These are phyloP conservation scores for Campoplex capitator DNA, from an alignment of 2,888 invertebrate genomes.

Conservation along the genomic window DNA sequence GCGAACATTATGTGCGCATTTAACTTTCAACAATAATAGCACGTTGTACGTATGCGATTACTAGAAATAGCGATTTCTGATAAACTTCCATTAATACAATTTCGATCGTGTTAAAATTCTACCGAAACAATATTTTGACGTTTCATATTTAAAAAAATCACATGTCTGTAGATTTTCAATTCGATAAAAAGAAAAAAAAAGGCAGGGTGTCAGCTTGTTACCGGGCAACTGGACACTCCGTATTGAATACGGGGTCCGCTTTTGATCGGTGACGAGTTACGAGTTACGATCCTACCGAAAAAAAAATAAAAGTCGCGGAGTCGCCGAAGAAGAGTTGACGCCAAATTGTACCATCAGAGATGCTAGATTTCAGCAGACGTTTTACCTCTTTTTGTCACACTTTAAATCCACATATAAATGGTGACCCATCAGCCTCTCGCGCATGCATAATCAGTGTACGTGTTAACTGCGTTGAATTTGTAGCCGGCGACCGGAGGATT, in stretches of 20 bases:
- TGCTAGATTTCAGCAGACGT: neutral
- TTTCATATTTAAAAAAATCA: neutral
- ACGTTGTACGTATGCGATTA: neutral
- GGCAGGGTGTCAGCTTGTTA: neutral
- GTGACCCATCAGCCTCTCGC: neutral
- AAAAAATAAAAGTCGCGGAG: neutral
- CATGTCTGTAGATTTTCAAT: neutral
- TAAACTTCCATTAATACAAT: neutral
- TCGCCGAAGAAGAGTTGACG: fast-evolving
- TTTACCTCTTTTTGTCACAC: neutral
- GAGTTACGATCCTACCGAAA: too few species aligned
- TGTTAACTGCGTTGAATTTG: conserved; percentile 54
- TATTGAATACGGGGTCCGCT: too few species aligned
- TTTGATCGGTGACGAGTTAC: too few species aligned
- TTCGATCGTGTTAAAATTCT: too few species aligned
- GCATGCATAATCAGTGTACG: conserved; percentile 42
- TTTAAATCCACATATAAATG: conserved; percentile 15
- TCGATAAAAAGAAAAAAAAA: neutral
- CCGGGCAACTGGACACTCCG: too few species aligned
- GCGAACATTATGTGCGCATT: neutral
- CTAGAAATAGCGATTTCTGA: neutral
- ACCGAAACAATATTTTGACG: too few species aligned
- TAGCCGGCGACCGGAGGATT: conserved; percentile 26
- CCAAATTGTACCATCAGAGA: neutral
- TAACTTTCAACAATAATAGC: neutral